Evolutionary conservation across 2,797 vertebrate genomes (phyloP), one percentile per base, ranked within the genome.

Genomic region (Sebastes variabilis): DNA sequence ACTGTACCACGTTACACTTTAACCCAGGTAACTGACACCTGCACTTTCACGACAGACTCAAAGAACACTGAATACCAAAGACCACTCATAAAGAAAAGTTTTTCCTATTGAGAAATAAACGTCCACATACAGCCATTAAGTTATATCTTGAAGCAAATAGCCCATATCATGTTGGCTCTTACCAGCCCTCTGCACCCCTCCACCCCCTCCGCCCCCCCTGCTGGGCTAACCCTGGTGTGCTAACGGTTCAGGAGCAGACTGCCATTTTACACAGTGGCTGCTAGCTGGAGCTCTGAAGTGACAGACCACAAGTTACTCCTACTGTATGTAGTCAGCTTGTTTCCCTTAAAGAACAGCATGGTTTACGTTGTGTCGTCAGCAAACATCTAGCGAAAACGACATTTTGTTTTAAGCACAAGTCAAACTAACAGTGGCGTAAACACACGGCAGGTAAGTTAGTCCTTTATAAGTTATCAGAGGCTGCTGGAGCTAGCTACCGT

Each of bases 261-360:
- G 90, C 91, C 91, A 93, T 93, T 89, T 93, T 93, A 78, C 81
- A 70, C 74, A 0, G 77, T 69, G 79, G 61, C 72, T 70, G 82
- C 73, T 79, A 76, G 84, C 87, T 70, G 70, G 56, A 69, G 20
- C 49, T 76, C 13, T n/a, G 6, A 77, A 86, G 85, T 84, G 75
- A 79, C 34, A 68, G 42, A 82, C 8, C 42, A 54, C 36, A 77
- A 71, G 9, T 72, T 78, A 25, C 14, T n/a, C 54, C 24, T 38
- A 10, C 36, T 74, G 76, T 62, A 34, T 38, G 69, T 11, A 30
- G 62, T 42, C 25, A 25, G 14, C 49, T 49, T 54, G 32, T 73
- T 59, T 58, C 29, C 69, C 36, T 38, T 1, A 8, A 27, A 49
- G 52, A 27, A 25, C 64, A 72, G 32, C 9, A 64, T 25, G 32